phyloP scores from a whole-genome alignment of 2,113 vertebrate species.

The Agelaius tricolor region DNA sequence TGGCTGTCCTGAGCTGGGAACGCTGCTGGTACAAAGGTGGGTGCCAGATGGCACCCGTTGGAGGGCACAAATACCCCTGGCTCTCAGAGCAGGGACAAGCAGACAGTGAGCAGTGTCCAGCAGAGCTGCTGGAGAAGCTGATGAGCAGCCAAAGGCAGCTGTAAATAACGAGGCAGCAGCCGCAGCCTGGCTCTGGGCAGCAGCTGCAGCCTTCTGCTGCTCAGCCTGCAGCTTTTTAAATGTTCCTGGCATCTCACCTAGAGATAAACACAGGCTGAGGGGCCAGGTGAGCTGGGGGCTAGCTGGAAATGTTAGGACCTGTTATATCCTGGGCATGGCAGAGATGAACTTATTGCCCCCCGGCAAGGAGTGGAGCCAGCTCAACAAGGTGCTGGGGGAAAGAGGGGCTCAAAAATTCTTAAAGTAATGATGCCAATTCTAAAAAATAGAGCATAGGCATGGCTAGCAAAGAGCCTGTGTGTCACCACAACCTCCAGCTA shows the following conservation, averaged over 20 bases:
- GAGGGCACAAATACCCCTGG: background rate
- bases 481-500: background rate
- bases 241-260: background rate
- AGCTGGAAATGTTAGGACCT: background rate
- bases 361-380: background rate
- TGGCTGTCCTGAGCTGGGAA: background rate
- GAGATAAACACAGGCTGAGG: background rate
- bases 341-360: background rate
- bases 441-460: background rate
- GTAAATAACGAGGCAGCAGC: conserved; percentile 18
- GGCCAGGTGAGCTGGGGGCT: background rate
- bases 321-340: background rate
- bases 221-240: conserved; percentile 11
- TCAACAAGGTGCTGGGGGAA: background rate
- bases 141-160: background rate
- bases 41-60: background rate
- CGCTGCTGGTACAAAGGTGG: background rate
- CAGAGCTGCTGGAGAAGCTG: background rate
- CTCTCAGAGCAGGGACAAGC: background rate
- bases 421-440: background rate
- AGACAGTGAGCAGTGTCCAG: background rate
- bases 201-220: background rate
- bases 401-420: background rate
- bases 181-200: background rate
- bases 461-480: background rate